Evolutionary conservation across 2,113 vertebrate species (phyloP).

Genomic region (Sinocyclocheilus anshuiensis): DNA sequence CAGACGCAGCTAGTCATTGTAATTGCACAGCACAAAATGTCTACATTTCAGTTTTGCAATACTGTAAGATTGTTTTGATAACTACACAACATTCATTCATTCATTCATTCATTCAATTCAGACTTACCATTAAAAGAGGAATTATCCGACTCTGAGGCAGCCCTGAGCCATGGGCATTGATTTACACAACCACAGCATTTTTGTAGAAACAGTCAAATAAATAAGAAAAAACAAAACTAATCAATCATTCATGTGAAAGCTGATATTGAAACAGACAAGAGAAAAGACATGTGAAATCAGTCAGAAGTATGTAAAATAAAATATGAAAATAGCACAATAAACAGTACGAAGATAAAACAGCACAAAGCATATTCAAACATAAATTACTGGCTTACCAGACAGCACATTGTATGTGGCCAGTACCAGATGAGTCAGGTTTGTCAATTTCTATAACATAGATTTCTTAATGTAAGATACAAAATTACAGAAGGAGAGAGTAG

Average conservation of each 20-base stretch:
- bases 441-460: background rate
- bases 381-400: background rate
- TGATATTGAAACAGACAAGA: background rate
- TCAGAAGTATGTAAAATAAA: background rate
- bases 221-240: background rate
- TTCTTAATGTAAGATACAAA: background rate
- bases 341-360: background rate
- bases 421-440: background rate
- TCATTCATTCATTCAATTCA: background rate
- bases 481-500: background rate
- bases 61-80: background rate
- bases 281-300: background rate
- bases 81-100: background rate
- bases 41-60: no score
- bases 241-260: background rate
- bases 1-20: background rate
- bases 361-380: background rate
- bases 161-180: background rate
- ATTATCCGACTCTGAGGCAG: constrained; percentile 12
- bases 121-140: background rate
- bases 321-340: background rate
- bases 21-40: background rate
- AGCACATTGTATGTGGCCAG: background rate
- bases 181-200: background rate
- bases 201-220: background rate